Evolutionary conservation across 2,888 invertebrate species (phyloP).

Genomic region (Netelia virgata): DNA sequence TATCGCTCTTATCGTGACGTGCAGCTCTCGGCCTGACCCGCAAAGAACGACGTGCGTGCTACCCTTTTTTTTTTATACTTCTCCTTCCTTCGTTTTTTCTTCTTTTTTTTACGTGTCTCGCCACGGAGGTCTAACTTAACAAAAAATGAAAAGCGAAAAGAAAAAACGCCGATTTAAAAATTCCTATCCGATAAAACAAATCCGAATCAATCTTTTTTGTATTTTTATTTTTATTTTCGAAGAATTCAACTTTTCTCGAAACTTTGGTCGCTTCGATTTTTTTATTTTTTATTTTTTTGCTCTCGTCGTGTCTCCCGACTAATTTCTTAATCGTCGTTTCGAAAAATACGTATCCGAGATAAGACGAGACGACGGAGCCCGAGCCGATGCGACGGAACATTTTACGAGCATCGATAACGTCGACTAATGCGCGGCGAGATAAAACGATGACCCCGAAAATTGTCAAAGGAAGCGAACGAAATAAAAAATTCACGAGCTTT

Average conservation of each 20-base stretch:
- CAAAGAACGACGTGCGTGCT: constrained; percentile 14
- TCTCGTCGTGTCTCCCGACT: no score
- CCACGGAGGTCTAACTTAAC: constrained; percentile 71
- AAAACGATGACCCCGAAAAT: constrained; percentile 57
- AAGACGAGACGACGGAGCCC: not conserved
- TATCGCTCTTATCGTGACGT: constrained; percentile 81
- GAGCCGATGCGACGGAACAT: constrained; percentile 1
- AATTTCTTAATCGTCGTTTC: not conserved
- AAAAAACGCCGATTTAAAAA: constrained; percentile 3
- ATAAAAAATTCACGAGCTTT: not conserved
- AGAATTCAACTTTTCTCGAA: no score
- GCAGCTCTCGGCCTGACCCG: constrained; percentile 53
- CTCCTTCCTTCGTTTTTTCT: constrained; percentile 58
- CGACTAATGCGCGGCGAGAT: constrained; percentile 39
- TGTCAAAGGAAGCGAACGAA: constrained; percentile 10
- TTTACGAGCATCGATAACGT: constrained; percentile 48
- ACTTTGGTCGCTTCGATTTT: no score
- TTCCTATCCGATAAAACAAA: no score
- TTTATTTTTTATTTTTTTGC: no score
- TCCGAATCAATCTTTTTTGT: no score
- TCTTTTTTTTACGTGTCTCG: constrained; percentile 72
- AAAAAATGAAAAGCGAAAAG: constrained; percentile 21
- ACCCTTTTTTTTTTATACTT: constrained; percentile 48
- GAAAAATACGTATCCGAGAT: not conserved
- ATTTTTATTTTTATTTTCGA: not conserved